These are phyloP conservation scores for Cettia cetti DNA, from an alignment of 2,113 vertebrate genomes.

Conservation along the genomic window DNA sequence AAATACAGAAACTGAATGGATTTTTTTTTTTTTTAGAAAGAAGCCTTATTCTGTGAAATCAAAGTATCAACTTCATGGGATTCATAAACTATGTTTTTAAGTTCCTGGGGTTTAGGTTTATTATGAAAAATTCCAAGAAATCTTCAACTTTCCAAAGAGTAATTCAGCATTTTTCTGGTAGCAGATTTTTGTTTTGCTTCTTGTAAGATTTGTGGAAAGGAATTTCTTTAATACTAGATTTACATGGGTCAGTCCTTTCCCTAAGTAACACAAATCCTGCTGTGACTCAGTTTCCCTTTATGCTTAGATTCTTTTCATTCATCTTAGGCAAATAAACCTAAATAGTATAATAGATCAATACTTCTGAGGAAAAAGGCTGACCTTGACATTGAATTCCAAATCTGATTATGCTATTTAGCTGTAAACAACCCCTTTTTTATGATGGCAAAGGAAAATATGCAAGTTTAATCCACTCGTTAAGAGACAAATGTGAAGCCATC, in stretches of 20 bases:
- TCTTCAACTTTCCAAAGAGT: not conserved
- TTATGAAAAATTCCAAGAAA: not conserved
- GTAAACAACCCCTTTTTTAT: not conserved
- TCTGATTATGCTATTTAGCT: not conserved
- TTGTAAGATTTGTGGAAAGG: not conserved
- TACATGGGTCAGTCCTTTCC: not conserved
- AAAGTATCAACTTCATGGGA: not conserved
- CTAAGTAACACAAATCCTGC: not conserved
- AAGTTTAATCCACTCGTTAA: not conserved
- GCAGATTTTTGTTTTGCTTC: not conserved
- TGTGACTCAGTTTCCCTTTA: not conserved
- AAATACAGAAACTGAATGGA: not conserved
- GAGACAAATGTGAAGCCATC: not conserved
- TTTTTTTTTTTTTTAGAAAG: not conserved
- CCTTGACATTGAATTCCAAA: not conserved
- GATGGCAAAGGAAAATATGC: not conserved
- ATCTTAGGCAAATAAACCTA: not conserved
- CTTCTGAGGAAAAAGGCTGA: not conserved
- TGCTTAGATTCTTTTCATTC: not conserved
- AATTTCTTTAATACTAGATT: not conserved
- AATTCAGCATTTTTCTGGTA: not conserved
- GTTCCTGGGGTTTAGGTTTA: not conserved
- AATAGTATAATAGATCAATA: not conserved
- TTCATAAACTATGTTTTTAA: not conserved
- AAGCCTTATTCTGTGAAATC: not conserved